A percentile compares a stretch with the other conserved stretches of the same genome.
Evolutionary conservation across 2,113 vertebrate species (phyloP).

Genomic region (Ardeotis arabs): DNA sequence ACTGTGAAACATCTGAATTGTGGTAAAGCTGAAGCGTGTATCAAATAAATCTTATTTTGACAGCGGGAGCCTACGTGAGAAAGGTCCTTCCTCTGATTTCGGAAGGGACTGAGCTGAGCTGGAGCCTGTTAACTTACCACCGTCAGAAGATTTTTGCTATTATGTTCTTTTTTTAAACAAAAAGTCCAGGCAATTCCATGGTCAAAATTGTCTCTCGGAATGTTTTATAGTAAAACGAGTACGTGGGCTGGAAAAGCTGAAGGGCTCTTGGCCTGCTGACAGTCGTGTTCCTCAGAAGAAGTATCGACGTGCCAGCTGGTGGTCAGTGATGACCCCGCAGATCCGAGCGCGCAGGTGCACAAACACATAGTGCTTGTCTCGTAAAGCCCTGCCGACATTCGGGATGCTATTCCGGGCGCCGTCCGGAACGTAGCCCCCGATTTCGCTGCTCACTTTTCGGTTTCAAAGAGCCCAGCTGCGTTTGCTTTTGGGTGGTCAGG

Average conservation of each 20-base stretch:
- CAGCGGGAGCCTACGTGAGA: accelerated
- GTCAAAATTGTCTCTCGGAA: neutral
- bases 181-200: neutral
- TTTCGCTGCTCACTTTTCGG: neutral
- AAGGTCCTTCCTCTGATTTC: neutral
- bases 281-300: neutral
- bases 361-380: neutral
- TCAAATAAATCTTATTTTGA: neutral
- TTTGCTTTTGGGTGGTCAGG: neutral
- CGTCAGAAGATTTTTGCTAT: neutral
- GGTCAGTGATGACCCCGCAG: neutral
- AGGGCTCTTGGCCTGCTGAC: neutral
- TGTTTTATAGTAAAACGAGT: neutral
- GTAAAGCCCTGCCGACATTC: neutral
- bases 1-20: neutral
- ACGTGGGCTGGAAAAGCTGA: neutral
- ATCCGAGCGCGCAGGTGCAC: neutral
- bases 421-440: neutral
- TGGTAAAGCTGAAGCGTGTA: neutral
- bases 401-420: neutral
- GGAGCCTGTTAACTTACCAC: neutral
- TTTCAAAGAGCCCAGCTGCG: neutral
- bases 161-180: neutral
- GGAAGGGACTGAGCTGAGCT: neutral
- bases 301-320: neutral